Evolutionary conservation across 2,797 vertebrate species (phyloP), one percentile per base, ranked within the genome.

Genomic region (Mormyrus hasselquistii): DNA sequence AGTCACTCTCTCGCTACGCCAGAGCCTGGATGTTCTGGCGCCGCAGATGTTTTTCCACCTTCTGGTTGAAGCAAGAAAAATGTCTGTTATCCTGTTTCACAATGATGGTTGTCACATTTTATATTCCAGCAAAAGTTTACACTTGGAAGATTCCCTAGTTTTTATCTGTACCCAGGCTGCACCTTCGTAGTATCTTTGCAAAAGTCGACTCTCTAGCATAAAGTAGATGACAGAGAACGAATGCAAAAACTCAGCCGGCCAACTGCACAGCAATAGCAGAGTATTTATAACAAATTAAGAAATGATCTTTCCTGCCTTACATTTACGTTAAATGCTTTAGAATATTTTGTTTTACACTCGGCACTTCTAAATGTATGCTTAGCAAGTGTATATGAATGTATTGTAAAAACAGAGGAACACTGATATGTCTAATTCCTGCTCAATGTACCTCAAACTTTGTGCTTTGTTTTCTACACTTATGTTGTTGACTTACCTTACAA

Each of bases 101-200:
- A n/a, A 9, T 79, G 76, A 79, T 9, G 76, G 19, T 44, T 79
- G 76, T 79, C 38, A 79, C 76, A 79, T 47, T 79, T 79, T 19
- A 79, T n/a, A 47, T 79, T 79, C 38, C 41, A 29, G 76, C 76
- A 79, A 79, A 79, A 79, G 76, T 79, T 47, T 79, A 47, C 76
- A 47, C 29, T 73, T 73, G 38, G 16, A 19, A 47, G 38, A 79
- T 79, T 79, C 41, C 38, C 41, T 41, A n/a, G 7, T 79, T n/a
- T 79, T 44, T 79, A n/a, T 9, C 7, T 79, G 76, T 47, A 19
- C 29, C 41, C 41, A 8, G 3, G 7, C 38, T 9, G 19, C 38
- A 41, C 44, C 76, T 47, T 79, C 1, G 0, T 79, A 44, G 25
- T 16, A 44, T 47, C 34, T 79, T 79, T n/a, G 16, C 76, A 79